Percentiles rank a stretch among this genome's conserved stretches.
phyloP scores from a whole-genome alignment of 2,797 vertebrate genomes.

The Lepidocolaptes lacrymiger region DNA sequence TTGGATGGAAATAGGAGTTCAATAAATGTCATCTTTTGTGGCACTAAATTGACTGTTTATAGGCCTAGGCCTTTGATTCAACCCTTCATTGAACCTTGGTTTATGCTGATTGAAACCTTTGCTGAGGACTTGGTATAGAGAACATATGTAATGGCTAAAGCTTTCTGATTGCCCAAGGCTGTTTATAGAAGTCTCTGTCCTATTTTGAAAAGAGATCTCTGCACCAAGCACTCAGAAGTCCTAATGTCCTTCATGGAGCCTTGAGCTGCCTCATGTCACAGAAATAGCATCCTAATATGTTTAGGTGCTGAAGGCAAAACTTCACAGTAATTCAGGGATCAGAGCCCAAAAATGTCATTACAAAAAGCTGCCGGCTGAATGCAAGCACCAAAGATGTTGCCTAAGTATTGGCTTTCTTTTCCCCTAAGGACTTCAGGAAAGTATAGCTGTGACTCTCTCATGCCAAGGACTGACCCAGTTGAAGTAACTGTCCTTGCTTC shows the following conservation, averaged over 20 bases:
- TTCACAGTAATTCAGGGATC: conserved; percentile 13
- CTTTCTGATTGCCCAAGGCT: not conserved
- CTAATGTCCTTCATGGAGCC: conserved; percentile 2
- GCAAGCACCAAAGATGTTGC: not conserved
- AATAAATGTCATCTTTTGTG: conserved; percentile 13
- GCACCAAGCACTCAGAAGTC: not conserved
- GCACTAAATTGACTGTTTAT: conserved; percentile 23
- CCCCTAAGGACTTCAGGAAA: not conserved
- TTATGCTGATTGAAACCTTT: conserved; percentile 23
- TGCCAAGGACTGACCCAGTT: not conserved
- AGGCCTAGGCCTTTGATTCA: conserved; percentile 28
- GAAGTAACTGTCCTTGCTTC: not conserved
- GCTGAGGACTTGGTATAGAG: not conserved
- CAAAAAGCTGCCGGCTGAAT: not conserved
- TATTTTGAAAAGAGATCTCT: conserved; percentile 1
- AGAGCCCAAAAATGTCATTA: not conserved
- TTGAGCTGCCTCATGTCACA: not conserved
- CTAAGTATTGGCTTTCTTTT: not conserved
- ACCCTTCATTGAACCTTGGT: not conserved
- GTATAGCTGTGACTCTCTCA: not conserved
- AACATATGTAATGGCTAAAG: not conserved
- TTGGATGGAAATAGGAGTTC: conserved; percentile 24
- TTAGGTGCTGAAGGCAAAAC: conserved; percentile 32
- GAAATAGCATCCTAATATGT: not conserved
- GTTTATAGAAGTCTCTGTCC: conserved; percentile 1